These are phyloP conservation scores for Epistrophe grossulariae DNA, from an alignment of 2,888 invertebrate genomes.

Conservation along the genomic window DNA sequence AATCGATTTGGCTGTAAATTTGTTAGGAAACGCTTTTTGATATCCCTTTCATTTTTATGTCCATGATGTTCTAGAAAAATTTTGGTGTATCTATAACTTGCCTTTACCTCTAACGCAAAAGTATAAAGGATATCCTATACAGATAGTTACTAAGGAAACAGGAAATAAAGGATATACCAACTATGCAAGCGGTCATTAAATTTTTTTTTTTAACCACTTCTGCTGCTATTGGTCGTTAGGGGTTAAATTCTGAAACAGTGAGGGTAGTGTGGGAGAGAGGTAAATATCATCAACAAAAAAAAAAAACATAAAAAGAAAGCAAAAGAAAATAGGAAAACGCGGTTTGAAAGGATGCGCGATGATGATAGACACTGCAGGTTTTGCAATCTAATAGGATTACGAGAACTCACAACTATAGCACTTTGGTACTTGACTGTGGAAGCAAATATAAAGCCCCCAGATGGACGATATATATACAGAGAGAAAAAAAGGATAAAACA, in stretches of 20 bases:
- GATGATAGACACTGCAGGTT: constrained; percentile 64
- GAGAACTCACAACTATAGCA: constrained; percentile 45
- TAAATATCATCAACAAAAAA: constrained; percentile 12
- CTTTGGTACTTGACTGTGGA: constrained; percentile 44
- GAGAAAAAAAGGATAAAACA: neutral
- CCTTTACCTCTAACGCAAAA: neutral
- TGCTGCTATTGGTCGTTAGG: constrained; percentile 50
- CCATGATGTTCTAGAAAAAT: neutral
- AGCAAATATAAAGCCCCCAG: constrained; percentile 30
- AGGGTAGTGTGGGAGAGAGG: constrained; percentile 8
- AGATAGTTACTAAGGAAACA: neutral
- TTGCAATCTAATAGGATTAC: constrained; percentile 69
- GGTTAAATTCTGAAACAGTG: constrained; percentile 49
- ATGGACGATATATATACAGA: constrained; percentile 11
- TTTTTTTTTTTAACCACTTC: neutral
- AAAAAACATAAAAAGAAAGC: constrained; percentile 2
- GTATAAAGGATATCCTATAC: constrained; percentile 21
- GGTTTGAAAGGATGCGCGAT: constrained; percentile 39
- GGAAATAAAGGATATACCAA: constrained; percentile 18
- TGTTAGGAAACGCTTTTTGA: neutral
- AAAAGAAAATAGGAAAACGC: constrained; percentile 14
- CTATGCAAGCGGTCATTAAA: constrained; percentile 21
- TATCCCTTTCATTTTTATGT: neutral
- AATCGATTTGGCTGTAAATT: neutral
- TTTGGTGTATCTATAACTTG: neutral